phyloP scores from a whole-genome alignment of 2,888 invertebrate species.

The Dromius quadrimaculatus region DNA sequence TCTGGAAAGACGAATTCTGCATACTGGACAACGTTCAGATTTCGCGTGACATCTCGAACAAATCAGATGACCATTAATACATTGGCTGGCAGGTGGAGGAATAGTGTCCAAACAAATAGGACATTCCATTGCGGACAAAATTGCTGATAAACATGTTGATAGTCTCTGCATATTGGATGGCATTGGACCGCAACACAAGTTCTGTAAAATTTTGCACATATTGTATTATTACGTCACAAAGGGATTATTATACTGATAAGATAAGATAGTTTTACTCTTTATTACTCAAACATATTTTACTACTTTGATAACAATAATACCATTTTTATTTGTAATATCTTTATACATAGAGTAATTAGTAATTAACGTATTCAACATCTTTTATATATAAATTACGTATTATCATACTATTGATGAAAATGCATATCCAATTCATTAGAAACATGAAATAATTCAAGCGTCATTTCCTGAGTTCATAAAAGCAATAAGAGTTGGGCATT shows the following conservation, averaged over 20 bases:
- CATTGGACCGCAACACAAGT: constrained; percentile 71
- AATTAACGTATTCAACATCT: background rate
- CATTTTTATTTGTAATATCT: background rate
- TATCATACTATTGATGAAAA: background rate
- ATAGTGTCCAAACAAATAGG: constrained; percentile 76
- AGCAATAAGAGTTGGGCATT: constrained; percentile 1
- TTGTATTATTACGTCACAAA: background rate
- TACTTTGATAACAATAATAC: background rate
- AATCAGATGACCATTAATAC: constrained; percentile 75
- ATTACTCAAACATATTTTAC: background rate
- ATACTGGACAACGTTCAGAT: constrained; percentile 74
- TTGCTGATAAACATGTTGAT: constrained; percentile 68
- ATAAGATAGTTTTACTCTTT: background rate
- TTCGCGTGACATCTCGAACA: constrained; percentile 73
- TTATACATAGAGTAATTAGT: background rate
- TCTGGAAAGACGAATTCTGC: constrained; percentile 70
- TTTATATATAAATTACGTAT: background rate
- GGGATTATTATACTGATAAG: constrained; percentile 14
- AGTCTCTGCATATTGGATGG: constrained; percentile 69
- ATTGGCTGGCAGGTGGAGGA: constrained; percentile 73
- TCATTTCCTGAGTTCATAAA: too few species aligned
- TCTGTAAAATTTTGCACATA: constrained; percentile 58
- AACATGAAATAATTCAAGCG: constrained; percentile 1
- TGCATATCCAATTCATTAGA: background rate
- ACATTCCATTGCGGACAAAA: constrained; percentile 72